Conservation (phyloP, 2,113 vertebrate species). For the Vulpes lagopus region DNA sequence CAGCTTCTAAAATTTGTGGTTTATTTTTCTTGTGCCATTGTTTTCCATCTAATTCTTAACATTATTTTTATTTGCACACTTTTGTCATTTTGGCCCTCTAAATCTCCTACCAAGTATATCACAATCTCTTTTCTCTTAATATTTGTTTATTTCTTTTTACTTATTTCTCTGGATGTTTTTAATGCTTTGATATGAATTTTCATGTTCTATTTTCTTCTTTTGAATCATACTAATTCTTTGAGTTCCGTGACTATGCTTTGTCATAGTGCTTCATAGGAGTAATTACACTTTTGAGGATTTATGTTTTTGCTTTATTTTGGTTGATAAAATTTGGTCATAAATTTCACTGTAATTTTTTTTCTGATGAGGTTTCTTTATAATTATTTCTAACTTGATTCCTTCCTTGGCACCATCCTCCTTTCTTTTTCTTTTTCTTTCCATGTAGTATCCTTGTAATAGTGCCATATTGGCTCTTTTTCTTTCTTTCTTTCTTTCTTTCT, state of each 20-base stretch:
- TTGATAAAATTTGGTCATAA: background rate
- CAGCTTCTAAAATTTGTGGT: background rate
- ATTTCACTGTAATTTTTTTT: background rate
- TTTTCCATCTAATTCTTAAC: background rate
- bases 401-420: background rate
- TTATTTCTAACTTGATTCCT: background rate
- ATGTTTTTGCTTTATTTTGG: background rate
- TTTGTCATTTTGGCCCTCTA: background rate
- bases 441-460: background rate
- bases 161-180: background rate
- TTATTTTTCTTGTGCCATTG: background rate
- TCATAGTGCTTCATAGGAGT: background rate
- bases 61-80: background rate
- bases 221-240: background rate
- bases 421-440: background rate
- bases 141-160: background rate
- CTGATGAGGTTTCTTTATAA: background rate
- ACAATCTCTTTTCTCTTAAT: background rate
- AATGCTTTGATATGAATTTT: background rate
- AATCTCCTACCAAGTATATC: background rate
- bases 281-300: background rate
- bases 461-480: fast-evolving
- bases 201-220: background rate
- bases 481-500: too few relatives aligned
- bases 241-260: background rate